These are phyloP conservation scores for Tragelaphus scriptus DNA, from an alignment of 2,113 vertebrate species.

Conservation along the genomic window DNA sequence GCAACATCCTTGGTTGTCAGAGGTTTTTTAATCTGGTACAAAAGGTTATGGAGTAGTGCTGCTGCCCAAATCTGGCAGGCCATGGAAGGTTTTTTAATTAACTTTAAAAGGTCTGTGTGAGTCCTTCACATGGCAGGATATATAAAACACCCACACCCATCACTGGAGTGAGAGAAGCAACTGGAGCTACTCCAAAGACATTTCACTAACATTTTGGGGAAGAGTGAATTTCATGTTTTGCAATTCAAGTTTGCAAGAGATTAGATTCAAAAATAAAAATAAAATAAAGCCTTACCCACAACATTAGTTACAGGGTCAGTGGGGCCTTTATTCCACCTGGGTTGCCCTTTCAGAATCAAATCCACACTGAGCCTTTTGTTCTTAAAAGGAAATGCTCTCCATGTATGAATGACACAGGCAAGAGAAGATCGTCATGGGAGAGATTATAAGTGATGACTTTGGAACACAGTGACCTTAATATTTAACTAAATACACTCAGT, in stretches of 20 bases:
- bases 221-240: slow-evolving; percentile 18
- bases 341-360: slow-evolving; percentile 10
- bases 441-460: neutral
- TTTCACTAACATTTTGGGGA: slow-evolving; percentile 38
- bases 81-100: slow-evolving; percentile 68
- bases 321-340: neutral
- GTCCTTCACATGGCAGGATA: slow-evolving; percentile 37
- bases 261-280: neutral
- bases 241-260: slow-evolving; percentile 39
- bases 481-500: neutral
- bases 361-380: neutral
- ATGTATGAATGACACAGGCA: neutral
- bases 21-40: slow-evolving; percentile 66
- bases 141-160: slow-evolving; percentile 38
- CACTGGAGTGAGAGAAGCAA: slow-evolving; percentile 25
- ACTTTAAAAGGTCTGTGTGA: slow-evolving; percentile 67
- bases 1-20: slow-evolving; percentile 54
- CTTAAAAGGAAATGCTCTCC: neutral
- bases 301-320: neutral
- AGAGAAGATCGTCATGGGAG: neutral
- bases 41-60: slow-evolving; percentile 57
- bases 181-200: slow-evolving; percentile 27
- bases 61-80: slow-evolving; percentile 50
- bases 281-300: neutral
- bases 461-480: neutral